These are phyloP conservation scores for Bovichtus variegatus DNA, from an alignment of 2,797 vertebrate genomes.

Conservation along the genomic window DNA sequence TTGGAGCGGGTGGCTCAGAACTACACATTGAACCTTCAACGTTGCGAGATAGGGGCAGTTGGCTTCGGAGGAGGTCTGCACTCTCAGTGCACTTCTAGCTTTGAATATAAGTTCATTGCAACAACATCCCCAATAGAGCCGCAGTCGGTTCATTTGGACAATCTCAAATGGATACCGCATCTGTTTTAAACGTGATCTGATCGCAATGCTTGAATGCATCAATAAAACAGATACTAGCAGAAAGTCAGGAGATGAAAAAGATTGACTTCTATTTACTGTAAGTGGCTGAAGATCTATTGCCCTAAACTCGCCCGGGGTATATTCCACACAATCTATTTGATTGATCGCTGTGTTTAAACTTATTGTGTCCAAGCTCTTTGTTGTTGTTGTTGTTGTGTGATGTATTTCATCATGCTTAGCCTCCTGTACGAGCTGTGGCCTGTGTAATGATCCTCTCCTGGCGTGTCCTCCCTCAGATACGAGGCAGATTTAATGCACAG, in stretches of 20 bases:
- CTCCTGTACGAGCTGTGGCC: slow-evolving; percentile 26
- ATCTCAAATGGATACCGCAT: neutral
- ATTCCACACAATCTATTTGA: neutral
- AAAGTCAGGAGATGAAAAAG: neutral
- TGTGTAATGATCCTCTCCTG: slow-evolving; percentile 48
- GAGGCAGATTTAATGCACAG: slow-evolving; percentile 69
- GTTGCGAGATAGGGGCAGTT: too few species aligned
- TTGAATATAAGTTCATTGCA: slow-evolving; percentile 1
- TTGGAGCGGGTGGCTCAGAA: too few species aligned
- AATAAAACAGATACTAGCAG: neutral
- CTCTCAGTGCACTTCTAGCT: too few species aligned
- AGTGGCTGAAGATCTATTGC: neutral
- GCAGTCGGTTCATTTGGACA: neutral
- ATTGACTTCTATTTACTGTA: neutral
- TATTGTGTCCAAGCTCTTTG: neutral
- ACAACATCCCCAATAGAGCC: neutral
- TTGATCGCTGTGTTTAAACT: neutral
- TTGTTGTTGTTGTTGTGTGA: neutral
- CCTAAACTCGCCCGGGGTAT: neutral
- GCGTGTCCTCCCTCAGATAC: slow-evolving; percentile 47
- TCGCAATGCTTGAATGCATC: neutral
- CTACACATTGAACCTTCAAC: too few species aligned
- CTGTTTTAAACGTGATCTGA: neutral
- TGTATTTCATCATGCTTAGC: slow-evolving; percentile 29
- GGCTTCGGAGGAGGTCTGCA: too few species aligned